A percentile compares a stretch with the other conserved stretches of the same genome.
phyloP scores from a whole-genome alignment of 2,113 vertebrate genomes.

The Planiliza haematocheilus region DNA sequence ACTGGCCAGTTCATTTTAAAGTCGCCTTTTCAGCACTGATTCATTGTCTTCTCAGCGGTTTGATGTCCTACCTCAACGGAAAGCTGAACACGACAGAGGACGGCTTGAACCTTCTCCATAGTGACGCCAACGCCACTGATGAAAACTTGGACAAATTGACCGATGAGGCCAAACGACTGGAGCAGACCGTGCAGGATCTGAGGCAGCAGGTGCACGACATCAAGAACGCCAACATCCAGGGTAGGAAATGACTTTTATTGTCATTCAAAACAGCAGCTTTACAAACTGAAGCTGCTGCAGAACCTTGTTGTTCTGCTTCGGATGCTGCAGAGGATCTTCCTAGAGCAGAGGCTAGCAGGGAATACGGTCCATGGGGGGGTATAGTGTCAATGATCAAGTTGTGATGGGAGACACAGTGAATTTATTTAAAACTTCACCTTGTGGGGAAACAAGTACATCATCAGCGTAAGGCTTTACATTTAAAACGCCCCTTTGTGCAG shows the following conservation, averaged over 20 bases:
- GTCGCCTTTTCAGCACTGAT: not conserved
- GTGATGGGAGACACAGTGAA: too few relatives aligned
- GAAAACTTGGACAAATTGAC: conserved; percentile 78
- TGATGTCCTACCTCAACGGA: conserved; percentile 86
- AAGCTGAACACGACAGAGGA: conserved; percentile 85
- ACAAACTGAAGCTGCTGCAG: too few relatives aligned
- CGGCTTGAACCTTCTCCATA: conserved; percentile 75
- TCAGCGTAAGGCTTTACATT: not conserved
- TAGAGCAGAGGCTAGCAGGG: too few relatives aligned
- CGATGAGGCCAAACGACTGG: conserved; percentile 83
- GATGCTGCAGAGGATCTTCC: too few relatives aligned
- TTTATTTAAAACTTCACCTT: too few relatives aligned
- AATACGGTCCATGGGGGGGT: too few relatives aligned
- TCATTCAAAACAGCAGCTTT: too few relatives aligned
- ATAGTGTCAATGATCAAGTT: too few relatives aligned
- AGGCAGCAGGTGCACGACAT: conserved; percentile 87
- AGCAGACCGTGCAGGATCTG: conserved; percentile 83
- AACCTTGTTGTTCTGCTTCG: too few relatives aligned
- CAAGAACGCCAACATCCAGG: conserved; percentile 93
- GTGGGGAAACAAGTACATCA: not conserved
- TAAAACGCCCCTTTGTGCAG: too few relatives aligned
- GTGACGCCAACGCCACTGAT: conserved; percentile 81
- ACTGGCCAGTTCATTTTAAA: accelerated
- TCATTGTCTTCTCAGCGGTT: conserved; percentile 76
- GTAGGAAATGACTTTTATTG: conserved; percentile 74